Conservation (phyloP, 2,797 vertebrate species). For the Acanthopagrus latus region DNA sequence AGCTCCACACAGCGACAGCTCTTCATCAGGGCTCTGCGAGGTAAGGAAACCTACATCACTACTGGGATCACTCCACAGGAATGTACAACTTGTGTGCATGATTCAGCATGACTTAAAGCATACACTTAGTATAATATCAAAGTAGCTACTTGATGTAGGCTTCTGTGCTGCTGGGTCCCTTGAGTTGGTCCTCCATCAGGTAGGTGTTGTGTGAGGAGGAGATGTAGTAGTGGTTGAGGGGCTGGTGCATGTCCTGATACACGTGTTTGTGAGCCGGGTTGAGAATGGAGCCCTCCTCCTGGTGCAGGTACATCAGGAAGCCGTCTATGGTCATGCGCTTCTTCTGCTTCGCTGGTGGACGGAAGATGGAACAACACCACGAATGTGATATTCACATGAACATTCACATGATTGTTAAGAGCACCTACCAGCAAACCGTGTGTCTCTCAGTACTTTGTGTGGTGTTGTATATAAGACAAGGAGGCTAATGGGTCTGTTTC, state of each 20-base stretch:
- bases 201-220: slow-evolving; percentile 99
- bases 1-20: slow-evolving; percentile 97
- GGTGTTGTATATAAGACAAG: not conserved
- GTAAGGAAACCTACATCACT: slow-evolving; percentile 1
- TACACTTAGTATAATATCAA: too few relatives aligned
- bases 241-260: slow-evolving; percentile 96
- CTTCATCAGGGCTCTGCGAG: slow-evolving; percentile 92
- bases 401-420: not conserved
- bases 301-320: slow-evolving; percentile 93
- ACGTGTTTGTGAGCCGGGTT: slow-evolving; percentile 86
- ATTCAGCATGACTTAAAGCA: not conserved
- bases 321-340: slow-evolving; percentile 93
- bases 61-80: not conserved
- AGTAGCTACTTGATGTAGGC: slow-evolving; percentile 93
- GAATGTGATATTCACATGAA: not conserved
- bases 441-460: not conserved
- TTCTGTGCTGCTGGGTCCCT: slow-evolving; percentile 95
- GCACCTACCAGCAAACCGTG: not conserved
- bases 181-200: slow-evolving; percentile 95
- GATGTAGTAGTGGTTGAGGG: slow-evolving; percentile 94
- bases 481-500: not conserved
- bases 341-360: slow-evolving; percentile 87
- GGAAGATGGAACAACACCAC: not conserved
- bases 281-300: slow-evolving; percentile 88
- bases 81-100: not conserved